Base-by-base conservation (phyloP, 2,113 vertebrate species). In the Trachemys scripta region DNA sequence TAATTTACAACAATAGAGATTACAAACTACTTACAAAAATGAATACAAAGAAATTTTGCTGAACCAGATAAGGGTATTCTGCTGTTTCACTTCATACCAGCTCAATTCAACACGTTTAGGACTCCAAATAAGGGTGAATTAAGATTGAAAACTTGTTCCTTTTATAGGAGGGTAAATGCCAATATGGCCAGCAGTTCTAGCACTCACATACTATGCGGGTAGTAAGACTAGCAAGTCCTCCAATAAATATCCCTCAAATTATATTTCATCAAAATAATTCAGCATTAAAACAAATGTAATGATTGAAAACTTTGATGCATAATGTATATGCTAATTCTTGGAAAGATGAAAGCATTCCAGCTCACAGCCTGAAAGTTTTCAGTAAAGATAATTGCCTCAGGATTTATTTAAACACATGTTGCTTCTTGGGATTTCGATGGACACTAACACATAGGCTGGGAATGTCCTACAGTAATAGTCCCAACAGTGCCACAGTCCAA, bases 141-240 rank as follows among this genome's bases (percentile, higher is more conserved):
- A 54, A 54, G 29, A 62, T 27, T 62, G 59, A 62, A 62, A 62
- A 42, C 25, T 95, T 78, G 10, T 51, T 91, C 88, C 5, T 84
- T 75, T 51, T 93, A 56, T 81, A 84, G 75, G 35, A 80, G 35
- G 38, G 12, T 89, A 35, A 82, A 86, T 84, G 89, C 29, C 25
- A 84, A 49, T 79, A 81, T 90, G 47, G 14, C 16, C 29, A 91
- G 45, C 87, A 94, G 78, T 53, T 78, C 59, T 14, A 76, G n/a
- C 4, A 42, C 12, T 83, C 80, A 7, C 27, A n/a, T 10, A 17
- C 50, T 89, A 9, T 76, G 16, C 94, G 65, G 88, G 53, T 88
- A 56, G 5, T 27, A 88, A 82, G 72, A 85, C 47, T 16, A 87
- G 89, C 89, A 88, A 76, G 59, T 88, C 2, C 19, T 87, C 22